Evolutionary conservation across 37 sponge, comb jelly and placozoan species (phyloP).

Genomic region (Amphimedon queenslandica): DNA sequence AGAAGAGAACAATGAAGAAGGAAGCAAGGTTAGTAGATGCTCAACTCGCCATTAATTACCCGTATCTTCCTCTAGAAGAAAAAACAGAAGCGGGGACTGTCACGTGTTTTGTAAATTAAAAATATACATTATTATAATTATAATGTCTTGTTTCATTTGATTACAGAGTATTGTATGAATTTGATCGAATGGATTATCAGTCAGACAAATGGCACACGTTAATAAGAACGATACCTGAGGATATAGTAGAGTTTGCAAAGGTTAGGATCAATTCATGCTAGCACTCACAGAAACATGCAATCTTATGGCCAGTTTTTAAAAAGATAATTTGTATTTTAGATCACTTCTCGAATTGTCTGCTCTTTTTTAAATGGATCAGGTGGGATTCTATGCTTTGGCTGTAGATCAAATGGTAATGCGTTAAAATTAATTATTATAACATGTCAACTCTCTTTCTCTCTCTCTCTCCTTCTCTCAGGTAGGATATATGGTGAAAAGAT

Average conservation of each 20-base stretch:
- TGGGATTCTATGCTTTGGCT: slow-evolving; percentile 57
- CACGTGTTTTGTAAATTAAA: too few species aligned
- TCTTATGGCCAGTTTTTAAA: neutral
- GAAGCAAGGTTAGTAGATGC: too few species aligned
- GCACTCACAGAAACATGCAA: too few species aligned
- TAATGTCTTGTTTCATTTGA: too few species aligned
- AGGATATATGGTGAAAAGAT: slow-evolving; percentile 19
- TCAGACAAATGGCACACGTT: slow-evolving; percentile 36
- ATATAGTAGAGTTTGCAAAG: neutral
- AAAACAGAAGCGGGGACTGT: too few species aligned
- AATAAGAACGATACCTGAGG: slow-evolving; percentile 6
- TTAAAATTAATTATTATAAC: neutral
- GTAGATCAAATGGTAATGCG: slow-evolving; percentile 21
- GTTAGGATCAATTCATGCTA: too few species aligned
- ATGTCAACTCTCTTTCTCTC: too few species aligned
- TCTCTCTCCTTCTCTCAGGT: slow-evolving; percentile 10
- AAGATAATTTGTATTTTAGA: slow-evolving; percentile 1
- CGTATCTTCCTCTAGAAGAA: too few species aligned
- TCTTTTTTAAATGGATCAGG: slow-evolving; percentile 48
- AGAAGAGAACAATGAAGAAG: too few species aligned
- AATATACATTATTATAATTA: too few species aligned
- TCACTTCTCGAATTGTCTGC: slow-evolving; percentile 8
- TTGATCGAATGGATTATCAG: slow-evolving; percentile 33
- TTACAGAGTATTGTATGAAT: slow-evolving; percentile 3
- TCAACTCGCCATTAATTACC: too few species aligned